Base-by-base conservation (phyloP, 2,113 vertebrate species). In the Sphaerodactylus townsendi region DNA sequence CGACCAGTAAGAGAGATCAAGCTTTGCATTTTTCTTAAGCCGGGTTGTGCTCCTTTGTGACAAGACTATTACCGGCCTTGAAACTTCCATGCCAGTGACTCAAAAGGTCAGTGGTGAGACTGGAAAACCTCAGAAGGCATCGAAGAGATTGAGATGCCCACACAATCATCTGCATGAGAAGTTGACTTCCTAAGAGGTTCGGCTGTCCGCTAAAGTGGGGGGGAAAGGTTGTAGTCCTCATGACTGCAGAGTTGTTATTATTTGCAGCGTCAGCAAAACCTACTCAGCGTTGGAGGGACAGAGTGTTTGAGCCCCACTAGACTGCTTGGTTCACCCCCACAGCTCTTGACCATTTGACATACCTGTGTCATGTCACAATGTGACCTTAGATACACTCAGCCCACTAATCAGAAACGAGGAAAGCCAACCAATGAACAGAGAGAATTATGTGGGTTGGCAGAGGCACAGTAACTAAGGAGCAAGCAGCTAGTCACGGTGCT, bases 1-100 rank as follows among this genome's bases (percentile, higher is more conserved):
- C 66, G 70, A 33, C 77, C 53, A 82, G 59, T 14, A 62, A 78
- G 82, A 79, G 86, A 77, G 90, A 86, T 90, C 65, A 17, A 11
- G 10, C 39, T 87, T 77, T 62, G 85, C 15, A 4, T 64, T 77
- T 30, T 46, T 0, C 10, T 68, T 92, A 86, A 93, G 91, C 90
- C 79, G 17, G 21, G 68, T 35, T 0, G 0, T 0, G 0, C 15
- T 64, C n/a, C 79, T 84, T 84, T 33, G 3, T 14, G 68, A 10
- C 80, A 3, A 6, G 80, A 66, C 0, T 59, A 84, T 89, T 86
- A 64, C 71, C 37, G 78, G 0, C 90, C 66, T 21, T 4, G 0
- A 62, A 72, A 72, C n/a, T 46, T 37, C 1, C 0, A 75, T 13
- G 41, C 0, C 1, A 2, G 56, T 70, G 65, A 25, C 73, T n/a